phyloP scores from a whole-genome alignment of 1,140 invertebrate genomes.

The Coboldia fuscipes region DNA sequence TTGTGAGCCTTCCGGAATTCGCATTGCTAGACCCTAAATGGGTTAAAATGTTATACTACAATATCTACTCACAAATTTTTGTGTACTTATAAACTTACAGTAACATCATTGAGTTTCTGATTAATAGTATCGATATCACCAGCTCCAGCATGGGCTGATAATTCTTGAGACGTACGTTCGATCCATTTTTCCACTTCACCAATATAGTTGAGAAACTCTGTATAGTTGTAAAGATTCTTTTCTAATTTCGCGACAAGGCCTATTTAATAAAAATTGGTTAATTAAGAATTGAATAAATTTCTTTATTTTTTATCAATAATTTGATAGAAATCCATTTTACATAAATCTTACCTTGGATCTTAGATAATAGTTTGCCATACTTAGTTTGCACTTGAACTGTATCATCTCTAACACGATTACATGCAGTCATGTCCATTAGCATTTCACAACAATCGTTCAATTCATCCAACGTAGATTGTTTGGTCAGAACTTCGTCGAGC shows the following conservation, averaged over 20 bases:
- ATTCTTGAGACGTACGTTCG: constrained; percentile 45
- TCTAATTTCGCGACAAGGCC: constrained; percentile 59
- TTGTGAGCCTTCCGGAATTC: constrained; percentile 71
- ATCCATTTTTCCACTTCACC: constrained; percentile 65
- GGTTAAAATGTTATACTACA: neutral
- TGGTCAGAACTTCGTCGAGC: constrained; percentile 47
- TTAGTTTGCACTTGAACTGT: constrained; percentile 62
- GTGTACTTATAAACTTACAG: constrained; percentile 19
- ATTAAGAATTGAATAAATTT: neutral
- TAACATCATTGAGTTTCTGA: constrained; percentile 63
- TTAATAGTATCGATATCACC: constrained; percentile 56
- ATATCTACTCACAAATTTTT: neutral
- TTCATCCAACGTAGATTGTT: constrained; percentile 59
- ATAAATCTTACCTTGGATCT: constrained; percentile 31
- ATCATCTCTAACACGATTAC: constrained; percentile 61
- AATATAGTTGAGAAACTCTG: constrained; percentile 69
- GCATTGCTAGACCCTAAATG: constrained; percentile 34
- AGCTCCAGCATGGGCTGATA: constrained; percentile 60
- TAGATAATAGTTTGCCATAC: constrained; percentile 54
- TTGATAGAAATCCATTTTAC: neutral
- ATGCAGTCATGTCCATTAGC: constrained; percentile 64
- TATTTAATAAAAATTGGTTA: constrained; percentile 1
- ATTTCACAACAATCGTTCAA: constrained; percentile 71
- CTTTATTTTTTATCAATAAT: constrained; percentile 4
- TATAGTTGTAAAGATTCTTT: constrained; percentile 73